These are phyloP conservation scores for Holacanthus passer DNA, from an alignment of 2,113 vertebrate genomes.

Conservation along the genomic window DNA sequence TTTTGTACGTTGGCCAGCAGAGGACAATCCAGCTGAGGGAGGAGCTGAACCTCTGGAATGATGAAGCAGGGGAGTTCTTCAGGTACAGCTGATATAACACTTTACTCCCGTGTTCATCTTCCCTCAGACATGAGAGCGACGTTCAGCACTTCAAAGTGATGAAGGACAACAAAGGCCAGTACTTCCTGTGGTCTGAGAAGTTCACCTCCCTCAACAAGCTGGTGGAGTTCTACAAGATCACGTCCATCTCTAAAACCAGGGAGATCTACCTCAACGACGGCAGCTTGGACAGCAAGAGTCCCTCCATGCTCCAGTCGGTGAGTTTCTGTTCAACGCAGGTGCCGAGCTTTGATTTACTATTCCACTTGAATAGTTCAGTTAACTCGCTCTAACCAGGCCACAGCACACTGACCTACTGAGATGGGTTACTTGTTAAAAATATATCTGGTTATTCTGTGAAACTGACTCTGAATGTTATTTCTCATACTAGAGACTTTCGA, in stretches of 20 bases:
- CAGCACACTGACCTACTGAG: neutral
- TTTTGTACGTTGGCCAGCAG: conserved; percentile 56
- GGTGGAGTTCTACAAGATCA: conserved; percentile 93
- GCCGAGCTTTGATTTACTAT: neutral
- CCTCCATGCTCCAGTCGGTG: conserved; percentile 44
- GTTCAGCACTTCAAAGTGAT: conserved; percentile 99
- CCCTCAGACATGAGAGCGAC: conserved; percentile 91
- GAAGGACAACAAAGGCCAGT: conserved; percentile 90
- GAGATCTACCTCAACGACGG: conserved; percentile 91
- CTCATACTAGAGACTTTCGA: no score
- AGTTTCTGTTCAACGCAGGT: neutral
- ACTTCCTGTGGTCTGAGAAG: conserved; percentile 96
- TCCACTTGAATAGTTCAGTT: neutral
- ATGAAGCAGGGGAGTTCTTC: neutral
- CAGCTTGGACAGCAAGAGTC: conserved; percentile 68
- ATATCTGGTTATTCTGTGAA: neutral
- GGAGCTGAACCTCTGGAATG: conserved; percentile 10
- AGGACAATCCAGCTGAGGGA: conserved; percentile 43
- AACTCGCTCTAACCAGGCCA: neutral
- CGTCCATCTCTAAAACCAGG: conserved; percentile 92
- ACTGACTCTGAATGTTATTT: neutral
- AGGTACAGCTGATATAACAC: neutral
- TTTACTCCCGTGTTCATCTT: neutral
- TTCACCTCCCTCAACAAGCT: conserved; percentile 95
- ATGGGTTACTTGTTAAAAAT: neutral